Evolutionary conservation across 2,113 vertebrate species (phyloP), one percentile per base, ranked within the genome.

Genomic region (Hippolais icterina): DNA sequence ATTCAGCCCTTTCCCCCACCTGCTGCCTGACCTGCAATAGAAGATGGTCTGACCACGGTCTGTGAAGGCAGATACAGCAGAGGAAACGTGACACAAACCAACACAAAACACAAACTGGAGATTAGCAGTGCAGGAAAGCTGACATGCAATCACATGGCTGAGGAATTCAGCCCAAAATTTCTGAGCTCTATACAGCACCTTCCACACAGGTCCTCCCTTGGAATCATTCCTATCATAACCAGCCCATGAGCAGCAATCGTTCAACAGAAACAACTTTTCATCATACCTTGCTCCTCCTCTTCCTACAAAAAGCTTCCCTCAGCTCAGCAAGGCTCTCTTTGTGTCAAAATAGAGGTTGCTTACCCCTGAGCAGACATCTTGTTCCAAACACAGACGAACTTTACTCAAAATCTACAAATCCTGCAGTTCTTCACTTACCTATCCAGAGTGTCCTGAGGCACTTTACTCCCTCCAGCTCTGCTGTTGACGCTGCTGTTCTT

Each of bases 401-500:
- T 50, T 24, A 61, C 12, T 41, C 18, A 57, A 66, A 84, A 47
- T 53, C 49, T 49, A 76, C 63, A n/a, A 78, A 64, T 47, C 39
- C 75, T 59, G 49, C 44, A 81, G 57, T 83, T 42, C 35, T 97
- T 98, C 28, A 97, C 99, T 98, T 97, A 99, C 99, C 99, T 99
- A 97, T 99, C 99, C 69, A 98, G 98, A 95, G 97, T 97, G 94
- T 99, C 98, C 93, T 96, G 98, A 60, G 98, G 97, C 86, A 97
- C 98, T 98, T 99, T 99, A 99, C 97, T 98, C 97, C 98, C 98
- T 98, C 98, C 98, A 94, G 98, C 97, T 98, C 96, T 98, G 93
- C 98, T 97, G 86, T 94, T 98, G 97, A 99, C 98, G 97, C 98
- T 99, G 97, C 98, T 98, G 96, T 98, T 99, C 98, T 99, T 99